Evolutionary conservation across 2,797 vertebrate genomes (phyloP).

Genomic region (Urocyon cinereoargenteus): DNA sequence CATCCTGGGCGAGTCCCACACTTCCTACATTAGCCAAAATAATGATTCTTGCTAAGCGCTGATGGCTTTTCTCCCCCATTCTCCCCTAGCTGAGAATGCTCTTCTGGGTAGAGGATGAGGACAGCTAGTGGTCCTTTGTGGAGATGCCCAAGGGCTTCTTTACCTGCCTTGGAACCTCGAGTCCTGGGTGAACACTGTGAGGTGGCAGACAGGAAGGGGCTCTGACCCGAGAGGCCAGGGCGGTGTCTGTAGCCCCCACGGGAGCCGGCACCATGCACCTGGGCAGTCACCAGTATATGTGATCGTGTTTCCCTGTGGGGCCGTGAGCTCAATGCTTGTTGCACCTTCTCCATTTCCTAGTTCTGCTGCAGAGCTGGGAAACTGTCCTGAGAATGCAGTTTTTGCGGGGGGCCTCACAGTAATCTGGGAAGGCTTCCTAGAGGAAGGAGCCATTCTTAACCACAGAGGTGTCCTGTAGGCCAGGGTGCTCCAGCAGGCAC

Average conservation of each 20-base stretch:
- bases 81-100: not conserved
- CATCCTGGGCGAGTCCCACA: conserved; percentile 30
- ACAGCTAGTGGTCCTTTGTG: not conserved
- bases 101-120: not conserved
- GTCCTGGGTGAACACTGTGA: not conserved
- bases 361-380: not conserved
- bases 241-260: fast-evolving
- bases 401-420: not conserved
- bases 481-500: not conserved
- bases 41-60: not conserved
- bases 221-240: not conserved
- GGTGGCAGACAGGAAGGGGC: not conserved
- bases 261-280: not conserved
- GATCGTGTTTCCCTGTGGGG: not conserved
- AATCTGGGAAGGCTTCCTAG: not conserved
- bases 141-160: not conserved
- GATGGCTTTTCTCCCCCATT: not conserved
- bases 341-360: not conserved
- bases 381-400: not conserved
- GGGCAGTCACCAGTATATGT: fast-evolving
- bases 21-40: conserved; percentile 60
- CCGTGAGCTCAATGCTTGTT: not conserved
- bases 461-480: not conserved
- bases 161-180: not conserved
- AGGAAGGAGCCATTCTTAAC: not conserved